Percentiles rank a stretch among this genome's conserved stretches.
Conservation (phyloP, 2,888 invertebrate genomes). For the Tryphoninae sp. region DNA sequence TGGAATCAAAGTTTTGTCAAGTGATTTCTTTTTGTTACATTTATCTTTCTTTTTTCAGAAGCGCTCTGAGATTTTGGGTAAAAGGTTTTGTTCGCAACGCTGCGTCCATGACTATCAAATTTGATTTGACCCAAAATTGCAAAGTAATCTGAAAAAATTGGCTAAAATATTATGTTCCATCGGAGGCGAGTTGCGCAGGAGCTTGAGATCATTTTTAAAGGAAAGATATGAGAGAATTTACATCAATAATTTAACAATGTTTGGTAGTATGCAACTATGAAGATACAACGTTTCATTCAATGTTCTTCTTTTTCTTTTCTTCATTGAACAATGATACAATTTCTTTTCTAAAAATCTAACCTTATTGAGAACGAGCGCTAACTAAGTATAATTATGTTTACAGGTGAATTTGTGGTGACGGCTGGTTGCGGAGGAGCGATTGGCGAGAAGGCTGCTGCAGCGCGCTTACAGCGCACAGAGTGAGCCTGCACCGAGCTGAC, state of each 20-base stretch:
- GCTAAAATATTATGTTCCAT: neutral
- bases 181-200: too few species aligned
- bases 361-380: neutral
- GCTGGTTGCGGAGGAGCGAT: constrained; percentile 75
- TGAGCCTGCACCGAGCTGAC: constrained; percentile 71
- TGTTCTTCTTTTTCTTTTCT: neutral
- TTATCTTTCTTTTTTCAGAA: neutral
- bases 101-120: neutral
- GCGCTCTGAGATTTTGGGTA: neutral
- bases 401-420: constrained; percentile 80
- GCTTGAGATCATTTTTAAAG: too few species aligned
- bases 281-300: neutral
- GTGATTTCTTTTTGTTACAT: too few species aligned
- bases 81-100: neutral
- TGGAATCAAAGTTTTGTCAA: too few species aligned
- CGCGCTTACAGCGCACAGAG: constrained; percentile 64
- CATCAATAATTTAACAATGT: neutral
- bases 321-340: neutral
- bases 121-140: neutral
- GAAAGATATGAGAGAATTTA: neutral
- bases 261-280: neutral
- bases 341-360: neutral
- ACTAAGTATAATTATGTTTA: constrained; percentile 43
- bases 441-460: constrained; percentile 73
- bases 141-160: neutral